Conservation (phyloP, 2,888 invertebrate species). For the Lamellibrachia satsuma region DNA sequence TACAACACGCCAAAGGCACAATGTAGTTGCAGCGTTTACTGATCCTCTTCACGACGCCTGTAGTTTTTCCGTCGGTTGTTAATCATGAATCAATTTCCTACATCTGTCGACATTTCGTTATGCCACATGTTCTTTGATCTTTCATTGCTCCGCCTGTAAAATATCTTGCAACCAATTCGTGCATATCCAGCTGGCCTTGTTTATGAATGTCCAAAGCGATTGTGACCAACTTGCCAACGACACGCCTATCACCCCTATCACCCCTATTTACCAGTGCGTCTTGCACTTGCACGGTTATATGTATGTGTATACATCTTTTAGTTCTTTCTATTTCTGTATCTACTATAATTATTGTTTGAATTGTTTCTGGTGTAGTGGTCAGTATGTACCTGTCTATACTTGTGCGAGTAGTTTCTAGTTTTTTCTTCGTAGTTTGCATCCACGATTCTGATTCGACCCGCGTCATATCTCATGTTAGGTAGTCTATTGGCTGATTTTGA, state of each 20-base stretch:
- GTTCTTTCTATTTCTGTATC: background rate
- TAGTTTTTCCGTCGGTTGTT: background rate
- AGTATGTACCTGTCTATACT: background rate
- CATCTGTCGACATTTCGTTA: background rate
- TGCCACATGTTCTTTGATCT: background rate
- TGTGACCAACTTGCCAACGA: background rate
- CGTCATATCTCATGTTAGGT: background rate
- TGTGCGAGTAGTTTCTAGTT: background rate
- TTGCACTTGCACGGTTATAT: background rate
- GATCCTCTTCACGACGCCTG: background rate
- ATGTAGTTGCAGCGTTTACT: background rate
- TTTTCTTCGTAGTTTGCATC: background rate
- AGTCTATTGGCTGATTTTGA: background rate
- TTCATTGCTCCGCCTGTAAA: background rate
- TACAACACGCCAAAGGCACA: background rate
- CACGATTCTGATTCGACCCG: background rate
- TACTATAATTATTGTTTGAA: background rate
- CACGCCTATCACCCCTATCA: too few species aligned
- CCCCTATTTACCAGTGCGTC: background rate
- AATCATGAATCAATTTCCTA: background rate
- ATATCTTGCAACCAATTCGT: background rate
- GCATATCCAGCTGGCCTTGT: background rate
- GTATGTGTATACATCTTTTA: background rate
- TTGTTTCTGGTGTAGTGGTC: background rate
- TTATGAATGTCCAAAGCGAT: background rate